Evolutionary conservation across 2,113 vertebrate species (phyloP).

Genomic region (Phalacrocorax brasilianus): DNA sequence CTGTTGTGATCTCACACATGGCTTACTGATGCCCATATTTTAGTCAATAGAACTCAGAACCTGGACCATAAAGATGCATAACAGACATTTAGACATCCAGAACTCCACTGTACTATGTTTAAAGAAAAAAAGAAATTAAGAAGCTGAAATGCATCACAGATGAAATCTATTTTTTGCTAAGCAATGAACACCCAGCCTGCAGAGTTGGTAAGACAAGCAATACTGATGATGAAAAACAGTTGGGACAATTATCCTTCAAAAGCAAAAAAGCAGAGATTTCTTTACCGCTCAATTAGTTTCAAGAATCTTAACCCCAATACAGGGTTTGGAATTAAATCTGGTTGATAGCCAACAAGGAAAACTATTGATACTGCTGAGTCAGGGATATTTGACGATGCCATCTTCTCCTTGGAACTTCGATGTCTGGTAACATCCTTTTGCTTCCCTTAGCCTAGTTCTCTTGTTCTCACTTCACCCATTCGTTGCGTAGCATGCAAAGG

Average conservation of each 20-base stretch:
- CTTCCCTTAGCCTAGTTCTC: background rate
- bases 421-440: background rate
- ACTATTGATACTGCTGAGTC: background rate
- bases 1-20: background rate
- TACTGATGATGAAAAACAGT: background rate
- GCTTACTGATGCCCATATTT: background rate
- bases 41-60: background rate
- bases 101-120: background rate
- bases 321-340: background rate
- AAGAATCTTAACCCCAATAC: background rate
- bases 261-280: background rate
- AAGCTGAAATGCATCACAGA: background rate
- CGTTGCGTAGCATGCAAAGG: background rate
- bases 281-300: fast-evolving
- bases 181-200: background rate
- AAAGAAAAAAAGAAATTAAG: background rate
- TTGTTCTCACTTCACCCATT: background rate
- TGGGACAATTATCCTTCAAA: background rate
- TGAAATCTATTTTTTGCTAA: background rate
- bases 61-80: background rate
- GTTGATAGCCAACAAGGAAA: background rate
- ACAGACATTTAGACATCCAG: background rate
- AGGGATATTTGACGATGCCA: background rate
- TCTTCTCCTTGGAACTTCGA: background rate
- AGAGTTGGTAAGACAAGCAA: background rate